Base-by-base conservation (phyloP, 2,888 invertebrate genomes). In the Pelosia muscerda region DNA sequence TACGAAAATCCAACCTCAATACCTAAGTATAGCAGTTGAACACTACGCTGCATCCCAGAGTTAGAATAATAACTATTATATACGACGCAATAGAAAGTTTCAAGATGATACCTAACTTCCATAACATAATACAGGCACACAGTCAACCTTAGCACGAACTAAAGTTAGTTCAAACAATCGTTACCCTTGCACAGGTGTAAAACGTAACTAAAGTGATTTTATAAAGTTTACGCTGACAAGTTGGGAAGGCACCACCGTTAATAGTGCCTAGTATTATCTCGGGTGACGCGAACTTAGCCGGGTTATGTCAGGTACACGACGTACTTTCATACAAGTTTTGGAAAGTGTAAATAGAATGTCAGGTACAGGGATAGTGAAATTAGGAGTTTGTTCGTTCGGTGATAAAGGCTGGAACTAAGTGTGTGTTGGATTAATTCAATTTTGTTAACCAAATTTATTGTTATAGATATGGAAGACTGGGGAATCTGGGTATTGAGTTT, bases 201-300 rank as follows among this genome's bases (percentile, higher is more conserved):
- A 71, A 74, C 75, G 68, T 70, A 84, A 85, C 83, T 83, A 81
- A 83, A 87, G 84, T 85, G 82, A 86, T 86, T 86, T 84, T 81
- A 81, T 82, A 76, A 84, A 85, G 77, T 85, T 86, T 69, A 70
- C 68, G 49, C 15, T 65, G 56, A 57, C 56, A 15, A 63, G 54
- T 65, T 69, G 25, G 66, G 66, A 64, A 68, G 60, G 64, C 25
- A 49, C 11, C 57, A 57, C 60, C 19, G 63, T 79, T 77, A 73
- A 75, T 77, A 71, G 65, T 68, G 67, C 62, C 72, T 79, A 62
- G 72, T 78, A 72, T 68, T 72, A 74, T 69, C 74, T 72, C 69
- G 54, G 65, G 68, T 71, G 70, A 54, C 63, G 53, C 49, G 56
- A 79, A 77, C 71, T 79, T 72, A 68, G 63, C 57, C 42, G 61